Evolutionary conservation across 2,888 invertebrate genomes (phyloP), one percentile per base, ranked within the genome.

Genomic region (Caenorhabditis sp.): DNA sequence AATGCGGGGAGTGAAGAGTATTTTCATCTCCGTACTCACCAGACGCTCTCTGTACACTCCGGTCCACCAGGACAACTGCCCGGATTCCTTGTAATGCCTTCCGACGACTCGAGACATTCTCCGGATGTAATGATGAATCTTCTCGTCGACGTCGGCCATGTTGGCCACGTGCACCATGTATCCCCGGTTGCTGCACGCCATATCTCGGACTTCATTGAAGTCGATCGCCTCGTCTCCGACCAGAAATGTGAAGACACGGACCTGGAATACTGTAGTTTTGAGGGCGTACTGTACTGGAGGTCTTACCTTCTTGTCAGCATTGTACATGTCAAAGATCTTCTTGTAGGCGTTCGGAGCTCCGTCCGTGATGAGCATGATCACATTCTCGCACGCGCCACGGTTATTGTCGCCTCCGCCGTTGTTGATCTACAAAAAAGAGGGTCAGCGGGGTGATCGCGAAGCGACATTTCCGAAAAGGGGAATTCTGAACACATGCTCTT

Each of bases 181-280:
- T 94, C 98, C 99, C 93, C 95, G 93, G 90, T 99, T 99, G 24
- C 94, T 94, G 90, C 98, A 99, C 55, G 99, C 98, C 95, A 99
- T 98, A 95, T 95, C 95, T 89, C 95, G 94, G 80, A 81, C 81
- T 52, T 82, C 79, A 81, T 94, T 92, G 55, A 95, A 94, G 90
- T 98, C 97, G 32, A 95, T 87, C 2, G 95, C 94, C 89, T 98
- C 97, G 89, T 94, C 93, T 81, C 97, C 99, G 91, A 99, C 96
- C 88, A 99, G 92, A 92, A 96, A 99, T 41, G 98, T 97, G 91
- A 99, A 99, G 80, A 99, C 94, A 83, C 99, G 92, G 53, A 97
- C 95, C 86, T 95, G 93, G 91, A 94, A 20, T 17, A 39, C 35
- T 43, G 20, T 22, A 1, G 2, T 26, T 17, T 24, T 48, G 17